Evolutionary conservation across 2,888 invertebrate genomes (phyloP).

Genomic region (Hyposoter didymator): DNA sequence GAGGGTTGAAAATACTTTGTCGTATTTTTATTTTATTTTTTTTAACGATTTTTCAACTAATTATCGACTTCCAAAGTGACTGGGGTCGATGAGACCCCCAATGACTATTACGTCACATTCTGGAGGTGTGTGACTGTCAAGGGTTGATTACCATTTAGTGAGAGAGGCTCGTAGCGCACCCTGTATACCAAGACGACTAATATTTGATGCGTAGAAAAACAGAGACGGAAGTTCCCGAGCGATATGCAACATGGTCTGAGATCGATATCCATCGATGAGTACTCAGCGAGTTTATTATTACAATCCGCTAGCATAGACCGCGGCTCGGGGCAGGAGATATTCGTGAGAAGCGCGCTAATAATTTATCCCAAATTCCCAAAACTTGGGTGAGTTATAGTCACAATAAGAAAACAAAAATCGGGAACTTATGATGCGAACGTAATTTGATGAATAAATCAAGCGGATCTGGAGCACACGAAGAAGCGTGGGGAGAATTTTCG

Average conservation of each 20-base stretch:
- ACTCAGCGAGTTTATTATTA: slow-evolving; percentile 8
- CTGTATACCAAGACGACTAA: slow-evolving; percentile 11
- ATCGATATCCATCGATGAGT: slow-evolving; percentile 60
- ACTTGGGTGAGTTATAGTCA: background rate
- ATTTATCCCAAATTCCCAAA: background rate
- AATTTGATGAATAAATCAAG: background rate
- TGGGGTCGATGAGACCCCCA: too few species aligned
- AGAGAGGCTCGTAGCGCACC: background rate
- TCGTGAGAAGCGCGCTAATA: slow-evolving; percentile 52
- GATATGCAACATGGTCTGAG: slow-evolving; percentile 26
- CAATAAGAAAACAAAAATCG: background rate
- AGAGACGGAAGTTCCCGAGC: slow-evolving; percentile 22
- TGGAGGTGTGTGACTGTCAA: too few species aligned
- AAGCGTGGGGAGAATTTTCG: background rate
- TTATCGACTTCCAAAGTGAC: too few species aligned
- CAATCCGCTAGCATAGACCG: slow-evolving; percentile 22
- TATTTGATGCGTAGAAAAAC: slow-evolving; percentile 15
- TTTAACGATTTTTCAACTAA: too few species aligned
- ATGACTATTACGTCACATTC: too few species aligned
- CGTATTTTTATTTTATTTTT: too few species aligned
- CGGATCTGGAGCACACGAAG: background rate
- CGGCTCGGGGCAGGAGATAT: slow-evolving; percentile 39
- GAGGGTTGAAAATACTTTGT: too few species aligned
- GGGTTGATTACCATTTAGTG: too few species aligned
- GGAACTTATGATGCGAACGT: background rate